These are phyloP conservation scores for Pomatorhinus ruficollis DNA, from an alignment of 2,113 vertebrate genomes.

Conservation along the genomic window DNA sequence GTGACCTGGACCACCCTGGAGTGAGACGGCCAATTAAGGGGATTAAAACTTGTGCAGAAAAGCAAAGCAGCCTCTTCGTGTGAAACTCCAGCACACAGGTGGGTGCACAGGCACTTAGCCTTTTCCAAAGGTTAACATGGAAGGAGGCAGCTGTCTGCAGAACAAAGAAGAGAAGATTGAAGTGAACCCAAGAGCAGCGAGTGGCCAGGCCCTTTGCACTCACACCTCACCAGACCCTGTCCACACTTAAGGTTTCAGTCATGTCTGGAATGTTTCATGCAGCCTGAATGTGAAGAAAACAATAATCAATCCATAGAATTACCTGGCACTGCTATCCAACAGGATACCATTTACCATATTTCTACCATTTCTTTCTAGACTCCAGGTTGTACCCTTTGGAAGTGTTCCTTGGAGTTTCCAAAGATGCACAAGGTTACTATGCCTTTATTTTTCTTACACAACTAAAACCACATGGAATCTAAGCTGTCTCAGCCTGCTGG, in stretches of 20 bases:
- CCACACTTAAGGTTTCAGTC: neutral
- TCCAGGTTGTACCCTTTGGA: neutral
- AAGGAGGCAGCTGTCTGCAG: neutral
- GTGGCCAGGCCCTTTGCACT: neutral
- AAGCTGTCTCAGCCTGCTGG: neutral
- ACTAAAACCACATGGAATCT: neutral
- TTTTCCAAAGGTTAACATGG: rapidly evolving
- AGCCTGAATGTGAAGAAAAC: neutral
- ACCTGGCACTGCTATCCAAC: neutral
- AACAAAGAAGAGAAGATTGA: neutral
- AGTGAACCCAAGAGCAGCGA: rapidly evolving
- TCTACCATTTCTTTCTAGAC: neutral
- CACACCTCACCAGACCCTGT: neutral
- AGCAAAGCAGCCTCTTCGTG: neutral
- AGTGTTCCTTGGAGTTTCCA: neutral
- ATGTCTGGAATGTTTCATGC: neutral
- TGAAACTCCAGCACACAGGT: neutral
- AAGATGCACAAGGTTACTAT: neutral
- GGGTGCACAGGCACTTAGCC: neutral
- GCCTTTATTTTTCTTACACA: neutral
- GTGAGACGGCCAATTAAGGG: neutral
- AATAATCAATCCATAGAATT: neutral
- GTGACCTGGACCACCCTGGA: neutral
- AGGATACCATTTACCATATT: neutral
- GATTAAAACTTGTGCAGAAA: slow-evolving; percentile 3